Conservation (phyloP, 2,113 vertebrate genomes). For the Lycaon pictus region DNA sequence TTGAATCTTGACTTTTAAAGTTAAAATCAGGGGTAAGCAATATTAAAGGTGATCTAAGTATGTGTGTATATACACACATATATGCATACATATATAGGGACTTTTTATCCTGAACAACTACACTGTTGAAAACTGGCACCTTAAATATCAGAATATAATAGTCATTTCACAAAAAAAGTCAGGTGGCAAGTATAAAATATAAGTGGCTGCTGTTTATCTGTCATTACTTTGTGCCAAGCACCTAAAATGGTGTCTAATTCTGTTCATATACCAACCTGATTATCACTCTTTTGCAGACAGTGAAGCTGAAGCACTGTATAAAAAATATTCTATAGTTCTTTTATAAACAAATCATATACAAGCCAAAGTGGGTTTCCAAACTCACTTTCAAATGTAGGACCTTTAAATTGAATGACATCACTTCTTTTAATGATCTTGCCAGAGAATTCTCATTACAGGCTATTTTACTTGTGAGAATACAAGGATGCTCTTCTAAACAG, state of each 20-base stretch:
- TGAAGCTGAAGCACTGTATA: neutral
- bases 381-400: neutral
- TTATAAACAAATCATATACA: neutral
- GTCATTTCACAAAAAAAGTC: neutral
- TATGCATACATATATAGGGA: neutral
- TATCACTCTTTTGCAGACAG: neutral
- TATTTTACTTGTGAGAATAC: neutral
- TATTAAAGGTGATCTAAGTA: neutral
- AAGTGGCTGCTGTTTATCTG: neutral
- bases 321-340: neutral
- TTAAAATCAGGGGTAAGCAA: constrained; percentile 40
- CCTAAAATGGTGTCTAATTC: neutral
- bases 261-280: neutral
- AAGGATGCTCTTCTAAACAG: neutral
- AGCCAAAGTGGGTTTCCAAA: constrained; percentile 37
- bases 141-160: neutral
- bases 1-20: constrained; percentile 49
- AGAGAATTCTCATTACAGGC: neutral
- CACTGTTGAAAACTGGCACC: neutral
- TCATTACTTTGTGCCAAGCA: neutral
- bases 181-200: neutral
- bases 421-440: neutral
- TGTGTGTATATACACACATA: neutral
- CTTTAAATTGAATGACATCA: neutral
- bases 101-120: neutral